Evolutionary conservation across 2,113 vertebrate genomes (phyloP).

Genomic region (Colaptes auratus): DNA sequence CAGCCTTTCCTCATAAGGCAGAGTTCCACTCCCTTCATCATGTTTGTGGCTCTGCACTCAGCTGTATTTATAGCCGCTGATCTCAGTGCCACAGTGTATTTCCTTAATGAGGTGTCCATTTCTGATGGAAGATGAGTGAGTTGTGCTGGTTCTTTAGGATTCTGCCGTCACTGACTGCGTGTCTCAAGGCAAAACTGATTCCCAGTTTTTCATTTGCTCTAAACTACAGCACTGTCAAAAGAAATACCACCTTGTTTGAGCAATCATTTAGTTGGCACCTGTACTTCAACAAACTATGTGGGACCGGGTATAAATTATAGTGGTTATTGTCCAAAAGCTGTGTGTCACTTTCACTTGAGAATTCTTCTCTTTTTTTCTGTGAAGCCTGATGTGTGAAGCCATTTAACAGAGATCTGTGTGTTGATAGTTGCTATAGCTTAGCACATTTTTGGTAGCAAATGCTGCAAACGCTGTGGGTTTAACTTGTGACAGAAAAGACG

Average conservation of each 20-base stretch:
- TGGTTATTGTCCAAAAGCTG: constrained; percentile 3
- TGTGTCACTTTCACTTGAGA: neutral
- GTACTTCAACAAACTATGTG: neutral
- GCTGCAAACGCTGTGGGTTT: neutral
- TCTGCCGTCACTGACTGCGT: neutral
- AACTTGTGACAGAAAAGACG: neutral
- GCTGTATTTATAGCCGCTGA: neutral
- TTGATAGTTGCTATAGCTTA: neutral
- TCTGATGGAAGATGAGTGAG: neutral
- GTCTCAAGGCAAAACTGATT: neutral
- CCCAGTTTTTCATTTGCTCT: neutral
- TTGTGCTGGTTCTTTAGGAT: neutral
- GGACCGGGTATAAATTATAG: neutral
- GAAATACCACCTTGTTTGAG: constrained; percentile 23
- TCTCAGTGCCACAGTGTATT: neutral
- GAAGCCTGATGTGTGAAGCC: neutral
- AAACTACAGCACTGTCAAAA: neutral
- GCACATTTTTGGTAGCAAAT: neutral
- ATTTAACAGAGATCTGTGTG: neutral
- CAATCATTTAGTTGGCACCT: constrained; percentile 39
- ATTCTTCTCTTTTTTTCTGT: neutral
- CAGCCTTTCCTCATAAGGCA: too few species aligned
- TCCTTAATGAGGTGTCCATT: neutral
- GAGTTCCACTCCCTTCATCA: too few species aligned
- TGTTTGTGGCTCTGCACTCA: neutral